phyloP scores from a whole-genome alignment of 2,113 vertebrate genomes.

The Neomonachus schauinslandi region DNA sequence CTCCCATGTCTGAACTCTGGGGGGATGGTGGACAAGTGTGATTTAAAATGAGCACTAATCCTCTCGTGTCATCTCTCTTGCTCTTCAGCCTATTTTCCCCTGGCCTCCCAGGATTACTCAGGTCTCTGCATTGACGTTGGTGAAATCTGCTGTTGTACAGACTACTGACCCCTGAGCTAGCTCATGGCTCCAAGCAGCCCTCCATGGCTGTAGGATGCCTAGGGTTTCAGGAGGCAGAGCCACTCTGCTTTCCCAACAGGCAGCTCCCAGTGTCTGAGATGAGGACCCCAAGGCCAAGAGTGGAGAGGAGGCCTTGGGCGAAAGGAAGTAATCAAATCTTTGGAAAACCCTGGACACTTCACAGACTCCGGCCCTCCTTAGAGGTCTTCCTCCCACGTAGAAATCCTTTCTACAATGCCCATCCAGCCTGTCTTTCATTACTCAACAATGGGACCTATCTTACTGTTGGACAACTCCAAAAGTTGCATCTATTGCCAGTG shows the following conservation, averaged over 20 bases:
- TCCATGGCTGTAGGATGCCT: background rate
- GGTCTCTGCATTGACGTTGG: background rate
- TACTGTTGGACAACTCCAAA: background rate
- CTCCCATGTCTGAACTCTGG: background rate
- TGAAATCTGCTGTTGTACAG: background rate
- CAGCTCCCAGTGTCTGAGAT: background rate
- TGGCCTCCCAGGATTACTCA: background rate
- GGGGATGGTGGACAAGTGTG: background rate
- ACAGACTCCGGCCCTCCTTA: background rate
- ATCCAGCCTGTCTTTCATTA: background rate
- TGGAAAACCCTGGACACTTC: background rate
- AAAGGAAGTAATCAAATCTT: background rate
- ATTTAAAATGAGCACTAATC: background rate
- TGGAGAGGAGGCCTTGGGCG: background rate
- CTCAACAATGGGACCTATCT: background rate
- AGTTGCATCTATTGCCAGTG: background rate
- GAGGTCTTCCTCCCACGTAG: background rate
- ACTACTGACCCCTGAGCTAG: background rate
- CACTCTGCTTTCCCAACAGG: background rate
- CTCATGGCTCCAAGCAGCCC: background rate
- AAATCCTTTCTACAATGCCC: background rate
- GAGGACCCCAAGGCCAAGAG: background rate
- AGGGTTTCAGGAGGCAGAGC: background rate
- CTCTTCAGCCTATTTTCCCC: background rate
- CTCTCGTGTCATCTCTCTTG: background rate